Conservation (phyloP, 35 echinoderm and acorn worm species). For the Ptychodera flava region DNA sequence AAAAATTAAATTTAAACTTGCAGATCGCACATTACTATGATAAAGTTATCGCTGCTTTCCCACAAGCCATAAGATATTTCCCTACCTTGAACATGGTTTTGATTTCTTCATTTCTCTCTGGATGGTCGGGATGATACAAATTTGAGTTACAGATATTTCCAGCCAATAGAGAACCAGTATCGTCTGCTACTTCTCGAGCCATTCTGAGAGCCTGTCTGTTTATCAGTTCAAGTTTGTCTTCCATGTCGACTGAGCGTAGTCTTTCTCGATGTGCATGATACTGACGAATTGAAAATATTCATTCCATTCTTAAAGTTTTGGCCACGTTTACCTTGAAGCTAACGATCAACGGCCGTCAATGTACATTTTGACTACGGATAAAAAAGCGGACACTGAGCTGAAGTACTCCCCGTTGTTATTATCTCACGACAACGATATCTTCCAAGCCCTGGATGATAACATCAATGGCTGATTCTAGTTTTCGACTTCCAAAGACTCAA, state of each 20-base stretch:
- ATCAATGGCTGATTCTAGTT: no score
- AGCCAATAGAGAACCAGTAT: neutral
- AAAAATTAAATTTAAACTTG: no score
- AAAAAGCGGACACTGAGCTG: no score
- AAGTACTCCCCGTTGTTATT: no score
- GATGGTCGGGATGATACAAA: conserved; percentile 29
- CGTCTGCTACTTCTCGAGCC: conserved; percentile 3
- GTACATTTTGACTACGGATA: no score
- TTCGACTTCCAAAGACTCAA: no score
- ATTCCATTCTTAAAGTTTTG: neutral
- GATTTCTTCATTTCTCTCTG: conserved; percentile 10
- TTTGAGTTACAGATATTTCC: conserved; percentile 24
- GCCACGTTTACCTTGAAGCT: neutral
- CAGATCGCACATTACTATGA: no score
- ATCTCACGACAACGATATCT: no score
- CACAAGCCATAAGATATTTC: no score
- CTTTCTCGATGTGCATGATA: conserved; percentile 3
- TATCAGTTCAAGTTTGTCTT: neutral
- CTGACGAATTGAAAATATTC: neutral
- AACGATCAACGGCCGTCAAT: neutral
- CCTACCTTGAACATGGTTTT: conserved; percentile 35
- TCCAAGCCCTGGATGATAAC: no score
- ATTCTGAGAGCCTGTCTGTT: conserved; percentile 8
- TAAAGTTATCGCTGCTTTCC: no score
- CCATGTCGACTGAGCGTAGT: neutral